These are phyloP conservation scores for Pteropus alecto DNA, from an alignment of 2,113 vertebrate genomes.

Conservation along the genomic window DNA sequence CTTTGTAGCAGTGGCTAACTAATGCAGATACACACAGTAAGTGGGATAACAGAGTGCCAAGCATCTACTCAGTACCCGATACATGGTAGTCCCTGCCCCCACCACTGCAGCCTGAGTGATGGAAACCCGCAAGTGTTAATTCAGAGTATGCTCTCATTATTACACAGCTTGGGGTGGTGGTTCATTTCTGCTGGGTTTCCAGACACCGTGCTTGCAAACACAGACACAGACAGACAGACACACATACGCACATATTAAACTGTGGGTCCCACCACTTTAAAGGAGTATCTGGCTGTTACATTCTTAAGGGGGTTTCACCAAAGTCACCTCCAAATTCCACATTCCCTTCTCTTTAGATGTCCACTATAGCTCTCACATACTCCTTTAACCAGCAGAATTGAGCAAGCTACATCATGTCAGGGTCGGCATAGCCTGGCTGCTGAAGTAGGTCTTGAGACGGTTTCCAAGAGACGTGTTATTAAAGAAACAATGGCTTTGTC, in stretches of 20 bases:
- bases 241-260: background rate
- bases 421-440: slow-evolving; percentile 10
- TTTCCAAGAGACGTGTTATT: slow-evolving; percentile 67
- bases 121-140: background rate
- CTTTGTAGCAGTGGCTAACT: background rate
- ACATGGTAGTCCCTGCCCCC: rapidly evolving
- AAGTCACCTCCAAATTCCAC: background rate
- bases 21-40: background rate
- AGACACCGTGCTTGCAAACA: background rate
- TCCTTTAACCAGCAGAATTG: background rate
- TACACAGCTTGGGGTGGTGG: background rate
- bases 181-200: background rate
- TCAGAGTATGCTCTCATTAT: background rate
- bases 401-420: background rate
- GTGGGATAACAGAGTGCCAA: background rate
- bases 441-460: slow-evolving; percentile 50
- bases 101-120: background rate
- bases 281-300: background rate
- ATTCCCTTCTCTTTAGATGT: background rate
- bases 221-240: too few relatives aligned
- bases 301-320: background rate
- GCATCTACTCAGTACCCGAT: background rate
- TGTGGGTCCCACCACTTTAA: background rate
- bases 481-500: slow-evolving; percentile 70
- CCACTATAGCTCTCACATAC: background rate